Evolutionary conservation across 2,888 invertebrate genomes (phyloP), one percentile per base, ranked within the genome.

Genomic region (Dasysyrphus albostriatus): DNA sequence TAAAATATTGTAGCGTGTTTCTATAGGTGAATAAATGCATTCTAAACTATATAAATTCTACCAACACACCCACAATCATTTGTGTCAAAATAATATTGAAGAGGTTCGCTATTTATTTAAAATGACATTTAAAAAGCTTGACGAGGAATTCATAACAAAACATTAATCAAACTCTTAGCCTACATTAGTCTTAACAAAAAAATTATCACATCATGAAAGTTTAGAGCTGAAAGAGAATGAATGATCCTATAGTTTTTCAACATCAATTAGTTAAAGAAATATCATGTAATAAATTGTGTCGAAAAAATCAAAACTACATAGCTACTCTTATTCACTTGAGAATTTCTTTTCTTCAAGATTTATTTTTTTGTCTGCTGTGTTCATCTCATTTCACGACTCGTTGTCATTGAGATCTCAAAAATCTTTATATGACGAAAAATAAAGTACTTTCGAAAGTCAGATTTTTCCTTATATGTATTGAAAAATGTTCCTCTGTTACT

Each of bases 151-250:
- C 54, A 77, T 74, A 63, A 65, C 75, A 70, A 74, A 65, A 54
- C 78, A 87, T 87, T 83, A 61, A 83, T 87, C 87, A 87, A 78
- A 83, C 24, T 84, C 67, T 80, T 34, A 54, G 54, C 49, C 9
- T 44, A 54, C 56, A 65, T 59, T 70, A 54, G 74, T 34, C 73
- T 77, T 54, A 61, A 24, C 1, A 39, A 67, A 49, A 58, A 73
- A 51, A 77, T 77, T 75, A 65, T 77, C 81, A 63, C 61, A 59
- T 70, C 16, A 16, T 56, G 47, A 81, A 32, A 58, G 54, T 32
- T 58, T 24, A 2, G 19, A 10, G 42, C 58, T 34, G 54, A 76
- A 69, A 69, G 49, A 54, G 56, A 78, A 75, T 78, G 70, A 47
- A 82, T 83, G 63, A 83, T 75, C 34, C 63, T 61, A n/a, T n/a